Evolutionary conservation across 1,140 invertebrate species (phyloP).

Genomic region (Diploscapter pachys): DNA sequence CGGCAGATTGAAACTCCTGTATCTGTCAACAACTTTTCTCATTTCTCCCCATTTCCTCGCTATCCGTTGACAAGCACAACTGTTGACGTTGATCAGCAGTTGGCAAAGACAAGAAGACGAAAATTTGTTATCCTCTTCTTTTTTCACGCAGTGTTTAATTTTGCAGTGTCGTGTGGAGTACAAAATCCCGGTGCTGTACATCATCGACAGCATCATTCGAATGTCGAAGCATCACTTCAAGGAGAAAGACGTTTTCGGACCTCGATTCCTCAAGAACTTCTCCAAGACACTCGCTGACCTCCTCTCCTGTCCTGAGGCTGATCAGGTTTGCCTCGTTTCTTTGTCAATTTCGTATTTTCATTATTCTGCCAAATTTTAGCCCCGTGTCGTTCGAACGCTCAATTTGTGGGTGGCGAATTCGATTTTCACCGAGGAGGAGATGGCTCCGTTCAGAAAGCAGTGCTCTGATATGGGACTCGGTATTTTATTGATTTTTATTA

Average conservation of each 20-base stretch:
- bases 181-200: conserved; percentile 95
- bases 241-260: conserved; percentile 96
- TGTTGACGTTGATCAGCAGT: too few species aligned
- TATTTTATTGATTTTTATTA: conserved; percentile 16
- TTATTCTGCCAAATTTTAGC: conserved; percentile 66
- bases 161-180: conserved; percentile 88
- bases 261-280: conserved; percentile 92
- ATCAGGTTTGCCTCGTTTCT: conserved; percentile 5
- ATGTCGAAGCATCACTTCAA: conserved; percentile 93
- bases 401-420: conserved; percentile 98
- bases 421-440: conserved; percentile 90
- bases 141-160: neutral
- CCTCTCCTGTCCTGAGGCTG: conserved; percentile 74
- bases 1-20: neutral
- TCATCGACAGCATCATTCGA: conserved; percentile 96
- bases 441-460: conserved; percentile 73
- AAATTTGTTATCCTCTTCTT: too few species aligned
- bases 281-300: conserved; percentile 82
- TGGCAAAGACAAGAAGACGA: too few species aligned
- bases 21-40: too few species aligned
- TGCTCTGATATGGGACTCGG: conserved; percentile 37
- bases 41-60: too few species aligned
- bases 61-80: too few species aligned
- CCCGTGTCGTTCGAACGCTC: conserved; percentile 90
- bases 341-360: neutral